Evolutionary conservation across 2,888 invertebrate genomes (phyloP), one percentile per base, ranked within the genome.

Genomic region (Cheiracanthium punctorium): DNA sequence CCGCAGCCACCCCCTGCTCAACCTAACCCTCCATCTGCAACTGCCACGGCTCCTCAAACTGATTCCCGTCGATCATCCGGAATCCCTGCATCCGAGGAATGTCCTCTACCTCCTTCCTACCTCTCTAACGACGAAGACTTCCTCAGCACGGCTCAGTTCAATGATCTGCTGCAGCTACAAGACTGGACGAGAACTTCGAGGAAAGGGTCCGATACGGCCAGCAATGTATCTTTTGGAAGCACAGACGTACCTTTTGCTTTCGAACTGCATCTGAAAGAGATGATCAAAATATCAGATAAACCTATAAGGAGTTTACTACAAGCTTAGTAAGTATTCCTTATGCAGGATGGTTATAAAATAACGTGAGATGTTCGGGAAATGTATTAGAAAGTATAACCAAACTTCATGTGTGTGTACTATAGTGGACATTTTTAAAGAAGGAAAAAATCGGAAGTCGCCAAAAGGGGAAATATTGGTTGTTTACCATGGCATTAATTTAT

Each of bases 281-380:
- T 92, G 90, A 91, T 92, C 88, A 93, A 93, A 90, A 92, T 93
- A 32, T 91, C 92, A 0, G 93, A 93, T 89, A 91, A 92, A 81
- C 92, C 93, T 0, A 92, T 93, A 71, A 91, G 91, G 87, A 92
- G 92, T 89, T 91, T 93, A 0, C 20, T 87, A 29, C 79, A 80
- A 37, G 80, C 87, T 4, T 64, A 33, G 88, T 88, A 43, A 81
- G 82, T 0, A 67, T 1, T n/a, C n/a, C n/a, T n/a, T n/a, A n/a
- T n/a, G n/a, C n/a, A n/a, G n/a, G n/a, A n/a, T n/a, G n/a, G n/a
- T n/a, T n/a, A n/a, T n/a, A n/a, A n/a, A n/a, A n/a, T n/a, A n/a
- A n/a, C n/a, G n/a, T n/a, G n/a, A n/a, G n/a, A n/a, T n/a, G n/a
- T n/a, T n/a, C n/a, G n/a, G n/a, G n/a, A n/a, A n/a, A n/a, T n/a